Evolutionary conservation across 2,113 vertebrate genomes (phyloP).

Genomic region (Apaloderma vittatum): DNA sequence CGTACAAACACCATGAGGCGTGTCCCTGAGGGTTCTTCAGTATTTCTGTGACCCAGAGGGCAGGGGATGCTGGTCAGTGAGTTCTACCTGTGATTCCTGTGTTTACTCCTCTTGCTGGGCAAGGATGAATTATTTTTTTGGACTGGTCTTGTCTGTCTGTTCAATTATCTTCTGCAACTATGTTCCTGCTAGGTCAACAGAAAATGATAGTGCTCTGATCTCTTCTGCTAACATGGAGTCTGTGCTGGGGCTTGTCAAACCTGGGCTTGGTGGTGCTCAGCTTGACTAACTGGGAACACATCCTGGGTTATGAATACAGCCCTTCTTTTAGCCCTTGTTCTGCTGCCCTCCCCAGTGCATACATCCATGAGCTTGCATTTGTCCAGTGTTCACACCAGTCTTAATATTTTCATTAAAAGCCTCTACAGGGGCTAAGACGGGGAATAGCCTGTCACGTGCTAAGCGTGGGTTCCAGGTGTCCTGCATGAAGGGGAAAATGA

Average conservation of each 20-base stretch:
- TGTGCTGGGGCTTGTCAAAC: background rate
- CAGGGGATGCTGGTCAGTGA: background rate
- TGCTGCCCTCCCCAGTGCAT: background rate
- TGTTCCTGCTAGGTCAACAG: background rate
- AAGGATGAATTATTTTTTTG: background rate
- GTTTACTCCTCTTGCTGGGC: background rate
- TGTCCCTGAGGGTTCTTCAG: background rate
- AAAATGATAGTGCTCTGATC: background rate
- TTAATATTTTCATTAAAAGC: background rate
- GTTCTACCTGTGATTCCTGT: background rate
- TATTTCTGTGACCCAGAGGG: background rate
- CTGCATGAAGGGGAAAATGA: background rate
- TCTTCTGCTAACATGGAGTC: background rate
- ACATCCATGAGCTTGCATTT: background rate
- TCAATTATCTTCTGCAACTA: background rate
- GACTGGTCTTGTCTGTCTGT: background rate
- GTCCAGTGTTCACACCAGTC: background rate
- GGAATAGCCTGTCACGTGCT: background rate
- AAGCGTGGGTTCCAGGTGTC: background rate
- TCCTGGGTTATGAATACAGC: background rate
- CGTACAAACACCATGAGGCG: background rate
- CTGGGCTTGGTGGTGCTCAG: background rate
- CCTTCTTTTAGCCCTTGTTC: background rate
- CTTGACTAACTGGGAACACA: background rate
- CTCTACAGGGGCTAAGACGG: background rate